Evolutionary conservation across 2,113 vertebrate species (phyloP), one percentile per base, ranked within the genome.

Genomic region (Syrrhaptes paradoxus): DNA sequence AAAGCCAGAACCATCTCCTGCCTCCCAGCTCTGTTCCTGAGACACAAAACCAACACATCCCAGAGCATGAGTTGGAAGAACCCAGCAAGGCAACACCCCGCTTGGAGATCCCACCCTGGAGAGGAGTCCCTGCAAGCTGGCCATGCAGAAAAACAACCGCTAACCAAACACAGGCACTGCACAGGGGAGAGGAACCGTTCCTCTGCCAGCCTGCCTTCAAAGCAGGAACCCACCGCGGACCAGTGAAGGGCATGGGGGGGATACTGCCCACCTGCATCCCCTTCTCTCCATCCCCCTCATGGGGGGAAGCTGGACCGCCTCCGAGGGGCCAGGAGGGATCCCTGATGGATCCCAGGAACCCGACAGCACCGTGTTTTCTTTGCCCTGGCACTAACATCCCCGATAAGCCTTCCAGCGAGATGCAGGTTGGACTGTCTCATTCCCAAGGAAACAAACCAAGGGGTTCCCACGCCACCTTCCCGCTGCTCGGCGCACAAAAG

Each of bases 381-480:
- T 34, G 34, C 52, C 62, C 48, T 76, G 24, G 2, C 17, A 1
- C 55, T 8, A 46, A 21, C 5, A 1, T 1, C 76, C 22, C 55
- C 1, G 24, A 38, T 19, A 59, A 75, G 32, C 57, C 57, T 4
- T 32, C 32, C 43, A 17, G 74, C 0, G 3, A 26, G 58, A 28
- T n/a, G 13, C 92, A 75, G 76, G 72, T 75, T 29, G 68, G 24
- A 3, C 25, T 4, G 62, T 24, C 85, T 83, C 85, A 55, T 79
- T 91, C 92, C 81, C 94, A 94, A 92, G 89, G 92, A 84, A 95
- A 84, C 67, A 9, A 80, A 67, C 76, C 85, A 66, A 93, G 80
- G 76, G 51, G 85, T 94, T 95, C 85, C 93, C 93, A 94, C 87
- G 81, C 80, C 85, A 85, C 83, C 90, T 93, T 93, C 95, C 93